Base-by-base conservation (phyloP, 2,888 invertebrate species). In the Euproctis similis region DNA sequence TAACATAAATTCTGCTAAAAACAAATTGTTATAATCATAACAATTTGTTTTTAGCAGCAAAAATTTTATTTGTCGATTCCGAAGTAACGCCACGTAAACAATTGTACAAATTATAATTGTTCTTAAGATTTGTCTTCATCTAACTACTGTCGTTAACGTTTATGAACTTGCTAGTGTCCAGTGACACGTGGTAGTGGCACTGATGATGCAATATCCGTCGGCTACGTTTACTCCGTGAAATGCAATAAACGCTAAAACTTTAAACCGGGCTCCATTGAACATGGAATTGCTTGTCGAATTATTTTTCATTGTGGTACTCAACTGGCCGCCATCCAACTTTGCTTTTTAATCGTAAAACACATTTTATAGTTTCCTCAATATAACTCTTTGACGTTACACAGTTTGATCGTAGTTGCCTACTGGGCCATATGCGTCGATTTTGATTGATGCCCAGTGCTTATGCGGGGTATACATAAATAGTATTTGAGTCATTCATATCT, bases 311-410 rank as follows among this genome's bases (percentile, higher is more conserved):
- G 76, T 71, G 63, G 66, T n/a, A n/a, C 65, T 62, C 51, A 58
- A 50, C 68, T 82, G 82, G 82, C 78, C 39, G 34, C 34, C 52
- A 47, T 59, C 81, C 82, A 82, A 80, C 64, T 65, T 60, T 46
- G 73, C 74, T 77, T 82, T 82, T 78, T n/a, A n/a, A 82, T 70
- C 78, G 77, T 81, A 76, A 80, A 72, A 71, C 72, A 60, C 49
- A 63, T 36, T 74, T 82, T 80, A 81, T 76, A 64, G 77, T 75
- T 82, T 80, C 77, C 80, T 78, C 71, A 64, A 76, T 72, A 74
- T 75, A 80, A 76, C 67, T 62, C 63, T 64, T 69, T 67, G 71
- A 67, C 70, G 73, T 66, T 66, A 61, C 64, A n/a, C 14, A 58
- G 54, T 57, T 53, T 26, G 41, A 47, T 52, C 38, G 40, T 34